phyloP scores from a whole-genome alignment of 2,888 invertebrate species.

The Stenotaenia linearis region DNA sequence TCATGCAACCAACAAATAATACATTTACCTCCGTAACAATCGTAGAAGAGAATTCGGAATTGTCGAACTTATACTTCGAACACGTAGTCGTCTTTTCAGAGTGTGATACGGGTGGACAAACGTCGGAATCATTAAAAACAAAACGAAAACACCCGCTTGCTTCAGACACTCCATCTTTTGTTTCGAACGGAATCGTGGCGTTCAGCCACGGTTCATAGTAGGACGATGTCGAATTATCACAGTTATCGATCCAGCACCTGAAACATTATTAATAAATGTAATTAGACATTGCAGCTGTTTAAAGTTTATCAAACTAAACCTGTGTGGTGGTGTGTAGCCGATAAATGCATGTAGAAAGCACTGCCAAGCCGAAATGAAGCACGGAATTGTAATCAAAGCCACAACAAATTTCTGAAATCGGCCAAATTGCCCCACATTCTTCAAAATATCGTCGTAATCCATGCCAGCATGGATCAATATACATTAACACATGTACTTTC shows the following conservation, averaged over 20 bases:
- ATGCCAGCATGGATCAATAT: background rate
- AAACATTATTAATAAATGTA: background rate
- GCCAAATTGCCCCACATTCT: conserved; percentile 27
- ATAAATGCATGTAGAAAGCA: conserved; percentile 29
- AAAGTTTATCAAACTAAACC: background rate
- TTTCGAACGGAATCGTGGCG: conserved; percentile 51
- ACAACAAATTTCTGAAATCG: conserved; percentile 31
- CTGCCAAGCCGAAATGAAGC: conserved; percentile 29
- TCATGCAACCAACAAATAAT: background rate
- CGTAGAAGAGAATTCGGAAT: background rate
- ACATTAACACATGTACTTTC: too few relatives aligned
- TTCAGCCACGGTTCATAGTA: conserved; percentile 51
- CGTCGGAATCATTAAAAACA: background rate
- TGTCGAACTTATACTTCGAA: background rate
- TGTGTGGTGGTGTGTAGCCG: conserved; percentile 17
- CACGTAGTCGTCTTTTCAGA: background rate
- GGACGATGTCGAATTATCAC: conserved; percentile 49
- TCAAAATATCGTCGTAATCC: conserved; percentile 24
- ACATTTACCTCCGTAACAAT: conserved; percentile 13
- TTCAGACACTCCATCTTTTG: conserved; percentile 33
- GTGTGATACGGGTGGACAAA: background rate
- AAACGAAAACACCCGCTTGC: background rate
- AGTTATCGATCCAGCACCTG: conserved; percentile 55
- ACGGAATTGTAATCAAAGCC: background rate
- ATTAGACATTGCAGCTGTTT: too few relatives aligned